Evolutionary conservation across 2,888 invertebrate genomes (phyloP), one percentile per base, ranked within the genome.

Genomic region (Sarcophaga carnaria): DNA sequence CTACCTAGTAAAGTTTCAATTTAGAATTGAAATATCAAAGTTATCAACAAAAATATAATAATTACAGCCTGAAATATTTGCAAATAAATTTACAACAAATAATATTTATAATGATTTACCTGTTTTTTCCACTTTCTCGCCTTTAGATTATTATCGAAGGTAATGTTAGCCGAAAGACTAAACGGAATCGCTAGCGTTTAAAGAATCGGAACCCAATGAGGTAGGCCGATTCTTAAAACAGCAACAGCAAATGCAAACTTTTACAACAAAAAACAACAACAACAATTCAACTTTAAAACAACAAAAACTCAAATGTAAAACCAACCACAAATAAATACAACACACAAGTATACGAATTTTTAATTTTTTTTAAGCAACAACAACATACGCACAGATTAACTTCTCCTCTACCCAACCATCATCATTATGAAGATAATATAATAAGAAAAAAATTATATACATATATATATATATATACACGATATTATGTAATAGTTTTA

Each of bases 141-240:
- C 10, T 71, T 86, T 83, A 93, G 93, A 93, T 93, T 76, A 93
- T 93, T 86, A 93, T 93, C 90, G 93, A 93, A 89, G 93, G 93
- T 74, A 93, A 93, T 90, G 93, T 93, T 80, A 93, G 93, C 90
- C 92, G 93, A 89, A 93, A 93, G 89, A 92, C 93, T 45, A 93
- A 93, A 90, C 89, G 93, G 89, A 93, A 91, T 91, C 93, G 93
- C 92, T 93, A 93, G 92, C 92, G 93, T 90, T 90, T 91, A 90
- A 91, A 90, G 90, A 92, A 91, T 91, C 92, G 91, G 91, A 90
- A 92, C 90, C 91, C 91, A 47, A 75, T 92, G 90, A 90, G 91
- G 90, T 92, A 90, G 90, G 91, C 92, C 91, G 92, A 91, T 92
- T 91, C 91, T 86, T 87, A 86, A 89, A 88, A 76, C 11, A 80